A percentile compares a stretch with the other conserved stretches of the same genome.
phyloP scores from a whole-genome alignment of 1,140 invertebrate species.

The Lepidurus couesii region DNA sequence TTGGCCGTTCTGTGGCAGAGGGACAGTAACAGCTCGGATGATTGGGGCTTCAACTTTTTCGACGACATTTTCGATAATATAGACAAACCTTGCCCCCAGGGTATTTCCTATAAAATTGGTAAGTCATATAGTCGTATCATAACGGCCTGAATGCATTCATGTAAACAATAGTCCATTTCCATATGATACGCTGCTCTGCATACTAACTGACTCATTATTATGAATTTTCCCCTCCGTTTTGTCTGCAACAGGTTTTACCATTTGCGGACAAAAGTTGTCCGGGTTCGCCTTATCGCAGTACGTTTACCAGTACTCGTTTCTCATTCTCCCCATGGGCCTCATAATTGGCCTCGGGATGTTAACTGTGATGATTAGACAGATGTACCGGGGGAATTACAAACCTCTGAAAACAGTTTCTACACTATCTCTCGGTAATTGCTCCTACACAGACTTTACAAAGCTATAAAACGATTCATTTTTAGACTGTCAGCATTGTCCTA shows the following conservation, averaged over 20 bases:
- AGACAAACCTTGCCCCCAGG: constrained; percentile 12
- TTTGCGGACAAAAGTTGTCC: constrained; percentile 32
- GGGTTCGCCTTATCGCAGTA: constrained; percentile 29
- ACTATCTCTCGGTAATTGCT: neutral
- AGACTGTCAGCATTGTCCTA: neutral
- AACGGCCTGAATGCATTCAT: neutral
- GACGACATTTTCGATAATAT: constrained; percentile 30
- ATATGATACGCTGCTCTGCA: neutral
- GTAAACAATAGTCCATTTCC: neutral
- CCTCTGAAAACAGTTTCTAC: neutral
- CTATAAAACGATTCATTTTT: neutral
- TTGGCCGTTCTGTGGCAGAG: constrained; percentile 26
- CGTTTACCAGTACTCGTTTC: constrained; percentile 29
- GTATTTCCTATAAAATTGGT: constrained; percentile 31
- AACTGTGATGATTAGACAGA: constrained; percentile 7
- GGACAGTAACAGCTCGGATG: neutral
- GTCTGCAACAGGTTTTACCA: constrained; percentile 33
- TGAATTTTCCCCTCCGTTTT: neutral
- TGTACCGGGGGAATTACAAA: neutral
- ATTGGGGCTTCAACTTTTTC: constrained; percentile 32
- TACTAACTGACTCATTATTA: neutral
- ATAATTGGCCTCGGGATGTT: constrained; percentile 19
- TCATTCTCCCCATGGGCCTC: constrained; percentile 28
- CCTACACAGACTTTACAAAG: neutral
- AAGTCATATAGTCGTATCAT: neutral